Evolutionary conservation across 2,797 vertebrate genomes (phyloP).

Genomic region (Xenentodon cancila): DNA sequence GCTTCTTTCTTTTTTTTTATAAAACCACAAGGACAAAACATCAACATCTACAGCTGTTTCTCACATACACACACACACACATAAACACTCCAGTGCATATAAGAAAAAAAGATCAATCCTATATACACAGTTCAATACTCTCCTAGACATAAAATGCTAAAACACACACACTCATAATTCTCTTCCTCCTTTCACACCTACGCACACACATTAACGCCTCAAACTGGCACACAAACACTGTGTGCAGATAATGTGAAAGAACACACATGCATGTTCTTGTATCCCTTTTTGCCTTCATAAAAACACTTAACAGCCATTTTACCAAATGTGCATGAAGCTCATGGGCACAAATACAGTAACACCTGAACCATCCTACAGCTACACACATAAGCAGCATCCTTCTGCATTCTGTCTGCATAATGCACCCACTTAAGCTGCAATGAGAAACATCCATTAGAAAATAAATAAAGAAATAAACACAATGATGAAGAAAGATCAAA

Average conservation of each 20-base stretch:
- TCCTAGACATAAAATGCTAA: conserved; percentile 1
- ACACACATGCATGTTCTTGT: conserved; percentile 3
- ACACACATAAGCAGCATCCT: conserved; percentile 27
- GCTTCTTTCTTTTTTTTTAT: background rate
- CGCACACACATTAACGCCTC: conserved; percentile 11
- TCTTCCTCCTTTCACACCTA: conserved; percentile 10
- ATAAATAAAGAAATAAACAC: background rate
- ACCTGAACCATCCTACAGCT: conserved; percentile 18
- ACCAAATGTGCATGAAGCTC: conserved; percentile 24
- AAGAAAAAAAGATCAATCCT: conserved; percentile 4
- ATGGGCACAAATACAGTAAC: conserved; percentile 20
- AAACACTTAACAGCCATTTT: conserved; percentile 27
- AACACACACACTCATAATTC: conserved; percentile 4
- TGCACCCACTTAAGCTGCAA: conserved; percentile 21
- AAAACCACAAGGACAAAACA: conserved; percentile 17
- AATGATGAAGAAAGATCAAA: conserved; percentile 22
- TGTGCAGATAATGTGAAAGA: background rate
- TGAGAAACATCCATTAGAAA: background rate
- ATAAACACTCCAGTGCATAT: background rate
- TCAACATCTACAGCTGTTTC: conserved; percentile 9
- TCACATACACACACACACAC: conserved; percentile 8
- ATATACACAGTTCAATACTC: background rate
- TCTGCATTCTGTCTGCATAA: conserved; percentile 15
- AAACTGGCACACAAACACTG: conserved; percentile 2
- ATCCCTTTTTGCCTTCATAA: conserved; percentile 13